Evolutionary conservation across 2,888 invertebrate genomes (phyloP).

Genomic region (Acrocera orbiculus): DNA sequence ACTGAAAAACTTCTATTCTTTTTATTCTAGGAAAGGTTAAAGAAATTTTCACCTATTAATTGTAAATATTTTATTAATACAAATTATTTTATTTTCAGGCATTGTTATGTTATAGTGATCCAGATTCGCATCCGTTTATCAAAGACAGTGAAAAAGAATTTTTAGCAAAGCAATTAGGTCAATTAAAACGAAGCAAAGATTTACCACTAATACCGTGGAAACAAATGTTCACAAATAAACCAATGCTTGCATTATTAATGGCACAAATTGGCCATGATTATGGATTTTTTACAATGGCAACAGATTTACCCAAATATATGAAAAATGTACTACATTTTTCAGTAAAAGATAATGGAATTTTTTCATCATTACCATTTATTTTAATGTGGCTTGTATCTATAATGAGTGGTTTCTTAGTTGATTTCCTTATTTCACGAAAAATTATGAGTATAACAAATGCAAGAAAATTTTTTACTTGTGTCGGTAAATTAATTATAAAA

Average conservation of each 20-base stretch:
- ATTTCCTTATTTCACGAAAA: conserved; percentile 43
- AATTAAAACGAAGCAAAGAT: conserved; percentile 33
- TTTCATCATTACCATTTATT: conserved; percentile 41
- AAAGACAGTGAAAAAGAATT: conserved; percentile 50
- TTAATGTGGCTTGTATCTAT: conserved; percentile 43
- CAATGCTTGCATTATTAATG: conserved; percentile 53
- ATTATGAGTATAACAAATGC: conserved; percentile 38
- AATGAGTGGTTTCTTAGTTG: conserved; percentile 45
- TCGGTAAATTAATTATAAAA: conserved; percentile 30
- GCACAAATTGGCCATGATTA: conserved; percentile 52
- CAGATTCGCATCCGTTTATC: conserved; percentile 55
- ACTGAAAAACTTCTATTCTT: no score
- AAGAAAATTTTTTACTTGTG: conserved; percentile 43
- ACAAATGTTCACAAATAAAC: conserved; percentile 48
- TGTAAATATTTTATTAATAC: no score
- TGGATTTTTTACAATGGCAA: conserved; percentile 47
- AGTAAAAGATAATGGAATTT: conserved; percentile 39
- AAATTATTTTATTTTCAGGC: conserved; percentile 33
- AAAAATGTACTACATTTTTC: conserved; percentile 40
- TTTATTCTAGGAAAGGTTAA: no score
- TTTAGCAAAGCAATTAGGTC: conserved; percentile 44
- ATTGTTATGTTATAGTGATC: conserved; percentile 46
- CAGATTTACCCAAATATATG: conserved; percentile 46
- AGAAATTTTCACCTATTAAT: no score
- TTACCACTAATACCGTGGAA: conserved; percentile 52